A percentile compares a stretch with the other conserved stretches of the same genome.
These are phyloP conservation scores for Pyrocoelia pectoralis DNA, from an alignment of 2,888 invertebrate species.

Conservation along the genomic window DNA sequence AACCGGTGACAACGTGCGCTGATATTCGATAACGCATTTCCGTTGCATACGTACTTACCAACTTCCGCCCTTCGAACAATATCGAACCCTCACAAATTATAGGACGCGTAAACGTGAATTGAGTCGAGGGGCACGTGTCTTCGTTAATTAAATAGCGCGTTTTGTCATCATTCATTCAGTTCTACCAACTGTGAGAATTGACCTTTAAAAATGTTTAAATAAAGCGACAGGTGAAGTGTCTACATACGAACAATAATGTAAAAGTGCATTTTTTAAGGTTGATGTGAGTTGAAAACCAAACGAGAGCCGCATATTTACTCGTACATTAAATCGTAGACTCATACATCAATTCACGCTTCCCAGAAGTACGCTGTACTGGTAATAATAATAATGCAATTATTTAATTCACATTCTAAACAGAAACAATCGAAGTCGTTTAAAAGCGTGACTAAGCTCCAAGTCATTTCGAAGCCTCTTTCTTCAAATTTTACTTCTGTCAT, in stretches of 20 bases:
- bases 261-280: not conserved
- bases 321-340: constrained; percentile 8
- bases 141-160: not conserved
- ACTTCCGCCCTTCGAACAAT: constrained; percentile 31
- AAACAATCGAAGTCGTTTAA: constrained; percentile 1
- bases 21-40: constrained; percentile 41
- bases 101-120: not conserved
- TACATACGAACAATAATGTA: not conserved
- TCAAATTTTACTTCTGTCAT: not conserved
- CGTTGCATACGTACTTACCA: constrained; percentile 24
- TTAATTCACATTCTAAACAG: constrained; percentile 27
- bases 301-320: not conserved
- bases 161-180: not conserved
- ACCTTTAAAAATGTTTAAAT: not conserved
- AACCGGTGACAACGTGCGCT: constrained; percentile 34
- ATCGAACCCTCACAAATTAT: constrained; percentile 6
- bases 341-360: constrained; percentile 19
- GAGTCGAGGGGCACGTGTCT: constrained; percentile 5
- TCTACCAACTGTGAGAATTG: not conserved
- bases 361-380: constrained; percentile 17
- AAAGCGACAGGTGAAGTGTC: not conserved
- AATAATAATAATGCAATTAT: constrained; percentile 31
- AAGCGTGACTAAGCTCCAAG: not conserved
- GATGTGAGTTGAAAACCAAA: not conserved
- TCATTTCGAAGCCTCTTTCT: not conserved